A percentile compares a stretch with the other conserved stretches of the same genome.
Evolutionary conservation across 2,888 invertebrate genomes (phyloP).

Genomic region (Eurytoma adleriae): DNA sequence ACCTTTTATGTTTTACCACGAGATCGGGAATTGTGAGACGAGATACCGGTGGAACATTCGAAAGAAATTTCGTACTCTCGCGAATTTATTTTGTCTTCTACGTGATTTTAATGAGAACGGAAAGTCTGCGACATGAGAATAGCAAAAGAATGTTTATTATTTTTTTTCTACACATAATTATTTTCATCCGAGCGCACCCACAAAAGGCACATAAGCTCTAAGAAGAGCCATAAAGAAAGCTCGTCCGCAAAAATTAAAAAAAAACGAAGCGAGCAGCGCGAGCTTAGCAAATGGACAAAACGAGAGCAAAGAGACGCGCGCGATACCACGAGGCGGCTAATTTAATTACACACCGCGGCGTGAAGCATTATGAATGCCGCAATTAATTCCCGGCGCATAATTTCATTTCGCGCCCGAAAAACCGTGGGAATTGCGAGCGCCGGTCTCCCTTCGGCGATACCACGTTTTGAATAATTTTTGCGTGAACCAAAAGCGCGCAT

Average conservation of each 20-base stretch:
- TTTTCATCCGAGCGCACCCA: not conserved
- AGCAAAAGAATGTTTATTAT: no score
- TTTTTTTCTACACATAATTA: no score
- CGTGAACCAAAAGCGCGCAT: slow-evolving; percentile 10
- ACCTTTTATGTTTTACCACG: no score
- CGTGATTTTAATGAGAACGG: no score
- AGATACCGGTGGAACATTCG: no score
- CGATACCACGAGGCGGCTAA: slow-evolving; percentile 52
- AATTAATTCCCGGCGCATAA: slow-evolving; percentile 65
- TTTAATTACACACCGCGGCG: slow-evolving; percentile 55
- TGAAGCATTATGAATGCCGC: slow-evolving; percentile 53
- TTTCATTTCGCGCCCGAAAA: slow-evolving; percentile 59
- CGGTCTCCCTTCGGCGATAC: not conserved
- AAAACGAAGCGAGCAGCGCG: no score
- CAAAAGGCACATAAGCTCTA: slow-evolving; percentile 23
- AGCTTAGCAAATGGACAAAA: not conserved
- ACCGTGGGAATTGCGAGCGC: slow-evolving; percentile 13
- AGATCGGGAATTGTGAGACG: no score
- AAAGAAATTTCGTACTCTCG: no score
- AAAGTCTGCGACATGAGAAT: no score
- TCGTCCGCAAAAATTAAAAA: no score
- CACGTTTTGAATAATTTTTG: slow-evolving; percentile 30
- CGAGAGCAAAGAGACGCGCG: slow-evolving; percentile 7
- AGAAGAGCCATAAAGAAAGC: not conserved
- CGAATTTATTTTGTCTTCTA: no score